These are phyloP conservation scores for Cryptotermes secundus DNA, from an alignment of 1,140 invertebrate genomes.

Conservation along the genomic window DNA sequence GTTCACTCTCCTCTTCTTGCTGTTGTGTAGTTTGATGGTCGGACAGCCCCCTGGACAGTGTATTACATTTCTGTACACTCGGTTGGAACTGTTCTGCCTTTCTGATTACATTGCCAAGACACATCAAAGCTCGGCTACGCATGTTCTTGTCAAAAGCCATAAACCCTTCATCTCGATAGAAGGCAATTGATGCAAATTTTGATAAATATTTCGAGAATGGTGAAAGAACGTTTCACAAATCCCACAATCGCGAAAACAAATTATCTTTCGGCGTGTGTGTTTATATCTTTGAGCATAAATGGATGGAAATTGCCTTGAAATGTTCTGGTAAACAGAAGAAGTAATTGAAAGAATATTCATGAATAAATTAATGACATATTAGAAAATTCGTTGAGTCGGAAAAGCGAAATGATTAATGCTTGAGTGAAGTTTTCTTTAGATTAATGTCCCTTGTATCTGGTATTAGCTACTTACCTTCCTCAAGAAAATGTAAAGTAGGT, in stretches of 20 bases:
- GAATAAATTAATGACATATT: background rate
- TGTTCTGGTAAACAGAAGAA: background rate
- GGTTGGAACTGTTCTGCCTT: too few relatives aligned
- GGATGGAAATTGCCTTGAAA: background rate
- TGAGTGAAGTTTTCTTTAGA: too few relatives aligned
- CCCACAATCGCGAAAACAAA: background rate
- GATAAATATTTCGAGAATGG: background rate
- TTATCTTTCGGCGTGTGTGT: background rate
- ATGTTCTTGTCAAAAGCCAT: background rate
- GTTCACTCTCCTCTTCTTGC: too few relatives aligned
- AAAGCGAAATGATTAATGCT: background rate
- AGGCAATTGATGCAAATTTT: slow-evolving; percentile 14
- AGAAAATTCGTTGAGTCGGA: background rate
- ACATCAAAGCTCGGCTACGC: background rate
- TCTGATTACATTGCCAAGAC: too few relatives aligned
- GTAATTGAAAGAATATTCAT: background rate
- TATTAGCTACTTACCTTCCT: too few relatives aligned
- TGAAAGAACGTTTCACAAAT: background rate
- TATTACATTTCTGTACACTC: too few relatives aligned
- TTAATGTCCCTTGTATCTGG: too few relatives aligned
- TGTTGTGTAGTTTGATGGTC: too few relatives aligned
- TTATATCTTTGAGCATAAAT: background rate
- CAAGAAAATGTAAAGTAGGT: too few relatives aligned
- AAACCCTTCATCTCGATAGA: background rate
- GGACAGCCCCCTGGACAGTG: too few relatives aligned